phyloP scores from a whole-genome alignment of 2,113 vertebrate species.

The Mus pahari region DNA sequence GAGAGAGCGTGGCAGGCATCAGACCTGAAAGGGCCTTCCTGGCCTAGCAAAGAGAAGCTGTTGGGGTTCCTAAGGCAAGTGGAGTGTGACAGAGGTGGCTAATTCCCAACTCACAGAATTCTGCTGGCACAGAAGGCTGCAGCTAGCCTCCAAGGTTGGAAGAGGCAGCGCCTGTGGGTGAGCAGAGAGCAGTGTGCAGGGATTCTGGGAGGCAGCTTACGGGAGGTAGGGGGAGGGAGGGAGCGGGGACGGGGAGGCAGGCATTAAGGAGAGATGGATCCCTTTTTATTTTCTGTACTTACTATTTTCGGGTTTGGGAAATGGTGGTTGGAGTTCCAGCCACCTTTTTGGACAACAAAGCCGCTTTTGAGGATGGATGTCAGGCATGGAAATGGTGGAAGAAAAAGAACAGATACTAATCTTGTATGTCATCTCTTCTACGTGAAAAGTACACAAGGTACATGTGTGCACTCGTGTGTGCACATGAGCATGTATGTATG shows the following conservation, averaged over 20 bases:
- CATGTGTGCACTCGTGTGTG: background rate
- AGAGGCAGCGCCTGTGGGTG: background rate
- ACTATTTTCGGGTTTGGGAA: background rate
- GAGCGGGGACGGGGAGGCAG: no score
- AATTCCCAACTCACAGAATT: background rate
- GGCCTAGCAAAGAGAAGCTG: no score
- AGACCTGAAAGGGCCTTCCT: background rate
- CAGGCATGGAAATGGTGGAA: constrained; percentile 3
- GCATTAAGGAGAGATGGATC: background rate
- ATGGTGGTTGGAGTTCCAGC: background rate
- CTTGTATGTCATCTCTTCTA: background rate
- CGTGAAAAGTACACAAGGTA: background rate
- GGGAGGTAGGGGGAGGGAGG: no score
- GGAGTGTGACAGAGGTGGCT: background rate
- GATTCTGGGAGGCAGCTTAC: background rate
- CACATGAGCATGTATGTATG: background rate
- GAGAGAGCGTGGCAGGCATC: background rate
- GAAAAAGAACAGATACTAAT: background rate
- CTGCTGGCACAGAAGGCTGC: background rate
- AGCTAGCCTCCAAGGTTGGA: background rate
- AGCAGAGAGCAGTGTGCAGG: background rate
- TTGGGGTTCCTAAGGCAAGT: background rate
- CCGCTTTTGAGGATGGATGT: background rate
- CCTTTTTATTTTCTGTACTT: background rate
- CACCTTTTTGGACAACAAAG: background rate